phyloP scores from a whole-genome alignment of 2,888 invertebrate species.

The Disparrhopalites patrizii region DNA sequence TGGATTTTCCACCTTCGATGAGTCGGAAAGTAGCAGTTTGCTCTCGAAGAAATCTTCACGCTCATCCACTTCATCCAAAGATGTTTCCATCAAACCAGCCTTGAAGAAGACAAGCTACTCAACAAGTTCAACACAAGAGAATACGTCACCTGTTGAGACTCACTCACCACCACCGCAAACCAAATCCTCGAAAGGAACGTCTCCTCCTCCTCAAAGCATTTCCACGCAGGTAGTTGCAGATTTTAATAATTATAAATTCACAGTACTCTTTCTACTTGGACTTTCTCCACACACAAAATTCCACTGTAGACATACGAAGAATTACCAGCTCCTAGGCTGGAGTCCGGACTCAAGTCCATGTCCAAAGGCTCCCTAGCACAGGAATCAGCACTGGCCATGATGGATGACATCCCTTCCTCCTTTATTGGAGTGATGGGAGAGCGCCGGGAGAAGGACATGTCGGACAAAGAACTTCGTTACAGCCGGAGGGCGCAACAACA shows the following conservation, averaged over 20 bases:
- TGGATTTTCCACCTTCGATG: too few relatives aligned
- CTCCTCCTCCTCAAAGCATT: conserved; percentile 80
- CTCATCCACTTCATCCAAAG: not conserved
- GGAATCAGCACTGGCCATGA: not conserved
- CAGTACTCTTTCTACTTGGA: not conserved
- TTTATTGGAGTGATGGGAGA: not conserved
- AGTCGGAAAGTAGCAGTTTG: not conserved
- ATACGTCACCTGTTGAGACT: too few relatives aligned
- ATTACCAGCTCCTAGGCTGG: conserved; percentile 26
- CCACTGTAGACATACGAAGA: conserved; percentile 48
- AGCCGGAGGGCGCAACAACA: conserved; percentile 38
- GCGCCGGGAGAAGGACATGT: conserved; percentile 38
- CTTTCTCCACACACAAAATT: too few relatives aligned
- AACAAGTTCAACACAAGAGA: conserved; percentile 2
- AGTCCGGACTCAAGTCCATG: conserved; percentile 29
- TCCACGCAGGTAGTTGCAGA: conserved; percentile 69
- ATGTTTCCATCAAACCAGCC: not conserved
- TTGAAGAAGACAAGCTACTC: conserved; percentile 6
- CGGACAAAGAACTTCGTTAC: conserved; percentile 46
- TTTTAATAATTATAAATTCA: not conserved
- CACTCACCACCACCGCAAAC: too few relatives aligned
- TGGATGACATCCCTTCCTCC: not conserved
- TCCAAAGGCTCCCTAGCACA: conserved; percentile 35
- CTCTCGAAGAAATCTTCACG: too few relatives aligned
- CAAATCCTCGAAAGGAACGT: conserved; percentile 67